A percentile compares a stretch with the other conserved stretches of the same genome.
Conservation (phyloP, 2,888 invertebrate genomes). For the Minunthozetes semirufus region DNA sequence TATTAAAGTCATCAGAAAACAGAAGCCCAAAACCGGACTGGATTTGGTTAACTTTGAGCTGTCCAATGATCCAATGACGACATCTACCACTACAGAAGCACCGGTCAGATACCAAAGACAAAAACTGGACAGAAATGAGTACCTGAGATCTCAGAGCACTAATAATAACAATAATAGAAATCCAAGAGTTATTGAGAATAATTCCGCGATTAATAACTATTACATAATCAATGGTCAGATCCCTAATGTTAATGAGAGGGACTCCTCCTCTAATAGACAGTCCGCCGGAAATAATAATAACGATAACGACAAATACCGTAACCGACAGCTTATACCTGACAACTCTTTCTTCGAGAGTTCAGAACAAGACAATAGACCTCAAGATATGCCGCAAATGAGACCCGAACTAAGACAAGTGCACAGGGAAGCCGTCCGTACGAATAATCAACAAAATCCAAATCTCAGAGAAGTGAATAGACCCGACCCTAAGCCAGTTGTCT, state of each 20-base stretch:
- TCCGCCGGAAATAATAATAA: not conserved
- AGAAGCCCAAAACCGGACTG: not conserved
- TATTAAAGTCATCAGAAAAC: not conserved
- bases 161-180: not conserved
- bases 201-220: not conserved
- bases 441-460: not conserved
- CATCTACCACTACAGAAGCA: not conserved
- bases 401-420: not conserved
- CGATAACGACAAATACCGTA: not conserved
- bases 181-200: slow-evolving; percentile 8
- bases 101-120: not conserved
- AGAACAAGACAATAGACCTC: not conserved
- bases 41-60: not conserved
- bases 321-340: slow-evolving; percentile 21
- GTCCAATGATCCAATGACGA: not conserved
- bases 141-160: not conserved
- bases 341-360: not conserved
- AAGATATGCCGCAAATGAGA: not conserved
- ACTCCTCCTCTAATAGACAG: not conserved
- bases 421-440: not conserved
- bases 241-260: not conserved
- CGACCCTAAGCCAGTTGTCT: not conserved
- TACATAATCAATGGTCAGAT: not conserved
- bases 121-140: not conserved
- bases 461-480: not conserved